These are phyloP conservation scores for Seira sanloemensis DNA, from an alignment of 2,888 invertebrate species.

Conservation along the genomic window DNA sequence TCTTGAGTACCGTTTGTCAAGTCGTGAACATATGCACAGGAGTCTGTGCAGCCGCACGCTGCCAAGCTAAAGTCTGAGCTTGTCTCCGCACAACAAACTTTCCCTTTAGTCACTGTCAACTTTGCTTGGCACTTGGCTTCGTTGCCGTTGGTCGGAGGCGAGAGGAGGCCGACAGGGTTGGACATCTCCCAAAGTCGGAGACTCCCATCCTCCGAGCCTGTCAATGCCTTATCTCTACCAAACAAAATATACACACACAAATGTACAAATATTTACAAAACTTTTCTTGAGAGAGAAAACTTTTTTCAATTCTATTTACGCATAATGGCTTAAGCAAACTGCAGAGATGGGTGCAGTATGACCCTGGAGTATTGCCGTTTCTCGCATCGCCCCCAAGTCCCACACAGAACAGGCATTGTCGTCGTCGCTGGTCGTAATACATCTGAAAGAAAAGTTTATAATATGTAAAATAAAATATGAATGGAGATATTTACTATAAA, in stretches of 20 bases:
- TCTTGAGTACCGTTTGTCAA: constrained; percentile 79
- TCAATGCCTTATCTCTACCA: constrained; percentile 82
- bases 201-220: constrained; percentile 89
- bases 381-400: constrained; percentile 50
- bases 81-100: constrained; percentile 84
- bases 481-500: too few species aligned
- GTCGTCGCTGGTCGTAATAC: constrained; percentile 39
- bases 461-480: too few species aligned
- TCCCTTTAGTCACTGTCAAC: constrained; percentile 85
- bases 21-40: constrained; percentile 84
- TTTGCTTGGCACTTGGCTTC: constrained; percentile 24
- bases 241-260: constrained; percentile 11
- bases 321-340: constrained; percentile 38
- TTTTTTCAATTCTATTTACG: too few species aligned
- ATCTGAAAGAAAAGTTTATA: constrained; percentile 7
- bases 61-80: constrained; percentile 81
- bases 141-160: not conserved
- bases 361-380: constrained; percentile 45
- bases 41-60: constrained; percentile 87
- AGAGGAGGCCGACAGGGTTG: not conserved
- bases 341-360: constrained; percentile 42
- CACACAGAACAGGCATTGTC: constrained; percentile 44
- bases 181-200: constrained; percentile 83
- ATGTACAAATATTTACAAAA: constrained; percentile 9
- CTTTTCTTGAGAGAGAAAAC: too few species aligned